Evolutionary conservation across 64 coral and sea anemone species (phyloP), one percentile per base, ranked within the genome.

Genomic region (Platygyra sinensis): DNA sequence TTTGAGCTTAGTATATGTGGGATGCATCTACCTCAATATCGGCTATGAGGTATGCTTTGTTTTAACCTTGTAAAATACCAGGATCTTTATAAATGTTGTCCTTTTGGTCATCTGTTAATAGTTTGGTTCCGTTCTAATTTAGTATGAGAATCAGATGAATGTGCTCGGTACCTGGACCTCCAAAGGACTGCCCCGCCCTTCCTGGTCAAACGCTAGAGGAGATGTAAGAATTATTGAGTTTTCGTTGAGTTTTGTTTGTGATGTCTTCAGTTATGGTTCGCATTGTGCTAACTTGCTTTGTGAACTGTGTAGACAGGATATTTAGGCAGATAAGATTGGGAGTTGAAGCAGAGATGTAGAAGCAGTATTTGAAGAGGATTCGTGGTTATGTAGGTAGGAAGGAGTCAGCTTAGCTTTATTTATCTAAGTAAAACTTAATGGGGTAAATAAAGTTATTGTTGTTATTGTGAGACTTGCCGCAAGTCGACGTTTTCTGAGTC

Each of bases 91-190:
- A 2, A 83, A 12, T 20, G 17, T 0, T 62, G 19, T 14, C 25
- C 11, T 19, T 62, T 16, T 62, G 25, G 3, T 60, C 31, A 9
- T 31, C 12, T 14, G 5, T 65, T 61, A 32, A 27, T 32, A 42
- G 0, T 38, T 75, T 49, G 69, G 5, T 24, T 80, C 38, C 17
- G 22, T 77, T 82, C 32, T 38, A 25, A 67, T 93, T 65, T 67
- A 99, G 97, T 99, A 99, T 72, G 97, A 99, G 78, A 99, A 99
- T 89, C 93, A 99, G 72, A 95, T 96, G 94, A 99, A 99, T 77
- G 90, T 99, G 15, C 91, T 99, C 55, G 89, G 97, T 74, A 99
- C 95, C 20, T 99, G 97, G 97, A 96, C 94, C 14, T 89, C 94
- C 24, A 95, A 95, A 76, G 97, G 94, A 20, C 72, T 99, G 24